Evolutionary conservation across 2,113 vertebrate species (phyloP).

Genomic region (Erinaceus europaeus): DNA sequence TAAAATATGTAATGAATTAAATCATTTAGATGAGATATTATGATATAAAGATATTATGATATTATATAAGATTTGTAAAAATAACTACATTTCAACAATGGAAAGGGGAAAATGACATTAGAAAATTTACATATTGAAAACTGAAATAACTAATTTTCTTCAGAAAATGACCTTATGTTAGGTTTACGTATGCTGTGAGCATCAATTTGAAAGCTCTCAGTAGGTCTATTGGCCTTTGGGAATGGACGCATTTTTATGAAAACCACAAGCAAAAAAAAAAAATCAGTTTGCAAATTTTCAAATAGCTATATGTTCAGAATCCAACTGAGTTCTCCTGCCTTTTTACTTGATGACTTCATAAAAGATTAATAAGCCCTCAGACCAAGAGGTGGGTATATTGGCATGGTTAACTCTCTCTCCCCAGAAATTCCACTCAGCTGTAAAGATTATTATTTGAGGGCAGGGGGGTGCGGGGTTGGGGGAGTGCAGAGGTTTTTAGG

Average conservation of each 20-base stretch:
- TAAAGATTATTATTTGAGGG: conserved; percentile 33
- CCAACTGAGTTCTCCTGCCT: neutral
- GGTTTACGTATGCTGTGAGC: neutral
- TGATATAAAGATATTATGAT: neutral
- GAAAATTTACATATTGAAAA: conserved; percentile 15
- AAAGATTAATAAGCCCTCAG: conserved; percentile 34
- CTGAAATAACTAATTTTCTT: neutral
- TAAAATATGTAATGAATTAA: neutral
- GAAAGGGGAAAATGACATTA: neutral
- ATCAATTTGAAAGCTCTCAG: neutral
- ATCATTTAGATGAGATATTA: conserved; percentile 17
- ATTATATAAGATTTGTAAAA: neutral
- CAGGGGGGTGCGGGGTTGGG: neutral
- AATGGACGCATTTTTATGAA: neutral
- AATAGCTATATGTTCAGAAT: neutral
- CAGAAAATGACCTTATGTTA: neutral
- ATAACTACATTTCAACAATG: conserved; percentile 30
- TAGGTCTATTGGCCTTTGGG: neutral
- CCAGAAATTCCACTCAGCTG: conserved; percentile 39
- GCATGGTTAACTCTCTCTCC: conserved; percentile 21
- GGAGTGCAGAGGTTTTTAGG: conserved; percentile 78
- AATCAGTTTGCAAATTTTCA: conserved; percentile 12
- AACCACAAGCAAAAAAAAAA: conserved; percentile 12
- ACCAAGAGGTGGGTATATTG: neutral
- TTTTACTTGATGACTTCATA: conserved; percentile 37